These are phyloP conservation scores for Sanderia malayensis DNA, from an alignment of 30 jellyfish, hydroid and myxozoan species.

Conservation along the genomic window DNA sequence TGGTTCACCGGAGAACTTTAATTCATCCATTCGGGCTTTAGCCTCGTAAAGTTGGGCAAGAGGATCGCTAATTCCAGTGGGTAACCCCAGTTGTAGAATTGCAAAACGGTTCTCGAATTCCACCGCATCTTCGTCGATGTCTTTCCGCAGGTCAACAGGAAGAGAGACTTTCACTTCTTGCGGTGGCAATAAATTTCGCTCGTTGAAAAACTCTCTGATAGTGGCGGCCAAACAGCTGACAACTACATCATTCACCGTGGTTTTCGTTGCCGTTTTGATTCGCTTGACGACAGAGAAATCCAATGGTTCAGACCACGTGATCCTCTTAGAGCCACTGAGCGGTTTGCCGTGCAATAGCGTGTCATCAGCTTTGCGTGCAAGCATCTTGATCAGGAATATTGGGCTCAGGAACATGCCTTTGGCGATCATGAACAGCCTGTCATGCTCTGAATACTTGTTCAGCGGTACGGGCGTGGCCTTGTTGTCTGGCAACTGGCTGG, in stretches of 20 bases:
- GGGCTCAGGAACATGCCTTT: constrained; percentile 65
- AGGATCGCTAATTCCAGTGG: constrained; percentile 43
- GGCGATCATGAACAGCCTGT: constrained; percentile 40
- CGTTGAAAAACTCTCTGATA: constrained; percentile 55
- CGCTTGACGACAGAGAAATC: constrained; percentile 50
- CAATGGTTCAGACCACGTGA: constrained; percentile 82
- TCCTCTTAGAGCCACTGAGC: constrained; percentile 54
- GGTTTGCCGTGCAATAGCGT: constrained; percentile 56
- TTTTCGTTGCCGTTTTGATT: constrained; percentile 46
- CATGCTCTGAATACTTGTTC: constrained; percentile 59
- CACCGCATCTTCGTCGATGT: constrained; percentile 55
- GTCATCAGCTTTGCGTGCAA: constrained; percentile 39
- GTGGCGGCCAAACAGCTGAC: constrained; percentile 75
- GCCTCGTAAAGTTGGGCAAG: constrained; percentile 46
- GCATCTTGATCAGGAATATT: constrained; percentile 29
- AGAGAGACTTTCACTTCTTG: constrained; percentile 51
- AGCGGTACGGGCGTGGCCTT: constrained; percentile 17
- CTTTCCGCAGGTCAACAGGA: constrained; percentile 76
- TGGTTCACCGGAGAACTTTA: constrained; percentile 76
- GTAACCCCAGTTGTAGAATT: constrained; percentile 46
- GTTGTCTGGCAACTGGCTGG: constrained; percentile 55
- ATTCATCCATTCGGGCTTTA: constrained; percentile 49
- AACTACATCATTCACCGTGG: constrained; percentile 85
- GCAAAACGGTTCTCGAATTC: constrained; percentile 76
- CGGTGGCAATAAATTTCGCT: constrained; percentile 53